Evolutionary conservation across 2,888 invertebrate species (phyloP).

Genomic region (Andrena marginata): DNA sequence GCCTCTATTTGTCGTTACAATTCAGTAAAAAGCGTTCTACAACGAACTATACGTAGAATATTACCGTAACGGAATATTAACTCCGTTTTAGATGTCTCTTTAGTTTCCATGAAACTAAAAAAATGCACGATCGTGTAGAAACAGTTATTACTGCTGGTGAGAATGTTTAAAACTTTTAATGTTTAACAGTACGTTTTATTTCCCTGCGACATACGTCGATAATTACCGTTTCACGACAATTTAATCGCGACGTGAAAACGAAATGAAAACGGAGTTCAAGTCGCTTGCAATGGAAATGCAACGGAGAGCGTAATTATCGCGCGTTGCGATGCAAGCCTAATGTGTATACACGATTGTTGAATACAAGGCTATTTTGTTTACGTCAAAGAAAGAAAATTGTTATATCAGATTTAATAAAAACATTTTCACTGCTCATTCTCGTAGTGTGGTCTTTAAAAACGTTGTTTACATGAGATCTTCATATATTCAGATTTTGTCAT

Average conservation of each 20-base stretch:
- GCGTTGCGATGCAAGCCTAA: neutral
- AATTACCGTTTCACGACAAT: neutral
- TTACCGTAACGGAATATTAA: neutral
- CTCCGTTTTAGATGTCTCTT: neutral
- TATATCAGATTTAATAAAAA: neutral
- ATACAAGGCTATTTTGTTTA: neutral
- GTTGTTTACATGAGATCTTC: too few species aligned
- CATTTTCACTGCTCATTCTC: too few species aligned
- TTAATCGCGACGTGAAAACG: neutral
- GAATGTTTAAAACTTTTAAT: neutral
- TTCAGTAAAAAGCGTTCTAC: neutral
- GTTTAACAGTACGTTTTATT: neutral
- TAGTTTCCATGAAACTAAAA: neutral
- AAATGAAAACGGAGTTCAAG: neutral
- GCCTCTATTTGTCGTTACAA: neutral
- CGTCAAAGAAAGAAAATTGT: neutral
- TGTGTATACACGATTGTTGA: neutral
- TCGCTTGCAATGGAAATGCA: slow-evolving; percentile 32
- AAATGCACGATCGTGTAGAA: neutral
- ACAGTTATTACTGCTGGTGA: neutral
- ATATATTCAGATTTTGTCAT: too few species aligned
- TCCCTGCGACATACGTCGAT: neutral
- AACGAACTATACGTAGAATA: neutral
- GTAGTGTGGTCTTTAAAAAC: neutral
- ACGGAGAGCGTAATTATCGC: neutral